Evolutionary conservation across 2,797 vertebrate species (phyloP), one percentile per base, ranked within the genome.

Genomic region (Morelia viridis): DNA sequence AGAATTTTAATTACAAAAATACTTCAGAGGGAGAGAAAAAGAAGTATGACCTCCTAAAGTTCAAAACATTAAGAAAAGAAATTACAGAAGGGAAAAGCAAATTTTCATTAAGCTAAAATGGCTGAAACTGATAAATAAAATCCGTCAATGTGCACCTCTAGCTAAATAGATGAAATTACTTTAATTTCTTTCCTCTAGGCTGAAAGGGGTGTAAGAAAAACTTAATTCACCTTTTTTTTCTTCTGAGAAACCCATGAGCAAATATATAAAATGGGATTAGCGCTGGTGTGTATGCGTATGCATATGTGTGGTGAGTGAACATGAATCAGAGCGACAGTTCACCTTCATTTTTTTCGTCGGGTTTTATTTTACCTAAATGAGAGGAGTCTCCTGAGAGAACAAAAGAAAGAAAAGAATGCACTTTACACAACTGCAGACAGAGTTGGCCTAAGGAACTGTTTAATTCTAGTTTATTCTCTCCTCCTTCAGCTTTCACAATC

Each of bases 401-500:
- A 96, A 95, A 97, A 94, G 93, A 94, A 94, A 95, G 92, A 96
- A 76, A 92, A 96, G 94, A 95, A 96, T 96, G 89, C 71, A 71
- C 94, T 96, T 96, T 93, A 93, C 95, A 94, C 93, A 93, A 93
- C 94, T 93, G 89, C 94, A 96, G 95, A 96, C 95, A 96, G 93
- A 96, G 94, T 92, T 97, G 95, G 96, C 96, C 96, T 94, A 80
- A 24, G 96, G 96, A 97, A 91, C 96, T 96, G 94, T 97, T 97
- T 97, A 97, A 96, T 96, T 96, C 96, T 95, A 76, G 94, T 96
- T 96, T 97, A 95, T 97, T 96, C 96, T 95, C 91, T 96, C 93
- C 96, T 96, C 96, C 92, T 95, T 95, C 92, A 95, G 92, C 94
- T 97, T 97, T 96, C 96, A 95, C 96, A 97, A 96, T 96, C 93